Conservation (phyloP, 2,888 invertebrate genomes). For the Gymnosoma rotundatum region DNA sequence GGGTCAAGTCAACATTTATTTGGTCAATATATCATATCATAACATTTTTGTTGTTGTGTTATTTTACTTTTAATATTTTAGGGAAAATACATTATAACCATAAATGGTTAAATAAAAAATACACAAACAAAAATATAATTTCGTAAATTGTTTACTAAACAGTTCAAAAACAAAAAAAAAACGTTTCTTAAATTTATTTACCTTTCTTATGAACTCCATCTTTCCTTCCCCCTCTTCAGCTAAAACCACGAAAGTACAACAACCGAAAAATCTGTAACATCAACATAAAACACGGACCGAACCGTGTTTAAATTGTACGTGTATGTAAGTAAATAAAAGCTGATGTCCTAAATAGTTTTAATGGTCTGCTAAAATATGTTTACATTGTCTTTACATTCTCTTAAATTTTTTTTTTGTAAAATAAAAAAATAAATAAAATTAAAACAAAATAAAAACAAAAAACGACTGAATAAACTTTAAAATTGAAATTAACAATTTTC, state of each 20-base stretch:
- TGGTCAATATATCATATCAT: too few relatives aligned
- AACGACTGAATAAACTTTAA: constrained; percentile 38
- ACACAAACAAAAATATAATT: neutral
- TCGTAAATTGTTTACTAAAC: constrained; percentile 30
- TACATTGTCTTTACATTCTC: constrained; percentile 71
- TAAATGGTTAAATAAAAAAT: neutral
- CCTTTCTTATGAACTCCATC: constrained; percentile 23
- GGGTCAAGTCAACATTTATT: too few relatives aligned
- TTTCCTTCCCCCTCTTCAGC: constrained; percentile 4
- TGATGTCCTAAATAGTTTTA: constrained; percentile 74
- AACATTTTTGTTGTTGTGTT: too few relatives aligned
- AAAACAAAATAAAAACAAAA: constrained; percentile 9
- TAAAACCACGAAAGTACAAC: neutral
- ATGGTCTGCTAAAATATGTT: constrained; percentile 79
- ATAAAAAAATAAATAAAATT: neutral
- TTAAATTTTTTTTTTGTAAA: neutral
- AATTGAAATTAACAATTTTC: constrained; percentile 56
- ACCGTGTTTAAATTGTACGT: constrained; percentile 32
- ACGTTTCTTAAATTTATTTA: constrained; percentile 46
- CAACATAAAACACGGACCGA: constrained; percentile 22
- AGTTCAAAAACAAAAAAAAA: constrained; percentile 29
- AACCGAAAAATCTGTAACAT: constrained; percentile 58
- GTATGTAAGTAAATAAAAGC: constrained; percentile 55
- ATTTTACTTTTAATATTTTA: too few relatives aligned
- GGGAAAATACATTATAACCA: too few relatives aligned